Base-by-base conservation (phyloP, 2,113 vertebrate species). In the Stictonetta naevosa region DNA sequence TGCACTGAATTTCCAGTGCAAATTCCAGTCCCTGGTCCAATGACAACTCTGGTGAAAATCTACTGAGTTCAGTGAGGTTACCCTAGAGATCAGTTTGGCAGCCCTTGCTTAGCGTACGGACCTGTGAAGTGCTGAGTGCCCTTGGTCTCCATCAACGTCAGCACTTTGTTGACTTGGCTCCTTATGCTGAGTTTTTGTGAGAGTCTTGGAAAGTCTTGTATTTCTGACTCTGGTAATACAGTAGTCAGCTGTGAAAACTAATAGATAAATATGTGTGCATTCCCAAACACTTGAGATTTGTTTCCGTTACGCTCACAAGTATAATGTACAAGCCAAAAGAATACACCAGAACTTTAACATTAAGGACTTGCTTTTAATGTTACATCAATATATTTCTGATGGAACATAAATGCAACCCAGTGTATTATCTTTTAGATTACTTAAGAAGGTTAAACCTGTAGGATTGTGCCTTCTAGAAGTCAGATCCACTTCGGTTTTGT, bases 241-340 rank as follows among this genome's bases (percentile, higher is more conserved):
- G 82, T 86, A 77, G 87, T 89, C 90, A 87, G 63, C 55, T 59
- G 36, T 67, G 78, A 83, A 91, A 88, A 78, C 79, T 81, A 72
- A 88, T 42, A 88, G 79, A 86, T 82, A 92, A 97, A 78, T 93
- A 75, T 20, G 31, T 46, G 33, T 83, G 34, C 25, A 42, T 96
- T 95, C 85, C 55, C 75, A 93, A 86, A 81, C 20, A 56, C 50
- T 91, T 69, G 48, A 63, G 48, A 60, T 88, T 80, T 90, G 55
- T 96, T 97, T 95, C 71, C 72, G 66, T 83, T 92, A 76, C 36
- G 44, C 28, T 91, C 31, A 12, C 48, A 73, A 76, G 13, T 73
- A 50, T 19, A 63, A 82, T 60, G 26, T 21, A 62, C 29, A 79
- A 83, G 77, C 74, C 83, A 94, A 93, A 95, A 91, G 34, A 72